Evolutionary conservation across 2,888 invertebrate genomes (phyloP).

Genomic region (Neria commutata): DNA sequence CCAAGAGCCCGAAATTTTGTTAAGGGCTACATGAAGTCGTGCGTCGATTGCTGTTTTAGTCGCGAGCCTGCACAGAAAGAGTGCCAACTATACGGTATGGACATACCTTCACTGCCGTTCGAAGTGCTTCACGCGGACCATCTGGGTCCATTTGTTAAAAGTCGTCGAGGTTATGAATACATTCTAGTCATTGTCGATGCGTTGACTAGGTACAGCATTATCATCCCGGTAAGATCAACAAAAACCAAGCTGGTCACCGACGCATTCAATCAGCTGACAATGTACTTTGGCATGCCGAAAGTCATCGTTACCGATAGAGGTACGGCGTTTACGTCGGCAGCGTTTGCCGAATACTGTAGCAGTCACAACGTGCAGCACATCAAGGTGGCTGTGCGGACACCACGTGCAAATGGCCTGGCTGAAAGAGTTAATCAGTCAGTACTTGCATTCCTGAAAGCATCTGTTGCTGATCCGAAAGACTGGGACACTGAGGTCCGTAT

Average conservation of each 20-base stretch:
- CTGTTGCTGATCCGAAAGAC: constrained; percentile 10
- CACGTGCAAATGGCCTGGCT: constrained; percentile 25
- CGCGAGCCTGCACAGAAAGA: constrained; percentile 14
- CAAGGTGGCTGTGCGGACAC: constrained; percentile 26
- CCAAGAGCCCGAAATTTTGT: constrained; percentile 12
- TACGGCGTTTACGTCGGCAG: constrained; percentile 24
- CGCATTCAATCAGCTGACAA: constrained; percentile 20
- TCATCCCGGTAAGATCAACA: constrained; percentile 25
- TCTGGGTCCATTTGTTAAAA: constrained; percentile 31
- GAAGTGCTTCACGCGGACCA: constrained; percentile 30
- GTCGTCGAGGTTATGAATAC: constrained; percentile 18
- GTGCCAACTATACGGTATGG: constrained; percentile 18
- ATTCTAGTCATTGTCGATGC: constrained; percentile 26
- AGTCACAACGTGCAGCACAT: constrained; percentile 24
- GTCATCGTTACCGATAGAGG: constrained; percentile 23
- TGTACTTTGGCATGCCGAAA: constrained; percentile 20
- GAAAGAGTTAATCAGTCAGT: constrained; percentile 25
- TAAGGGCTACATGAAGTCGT: constrained; percentile 21
- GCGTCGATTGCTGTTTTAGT: constrained; percentile 16
- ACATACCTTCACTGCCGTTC: constrained; percentile 23
- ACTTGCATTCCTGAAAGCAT: constrained; percentile 23
- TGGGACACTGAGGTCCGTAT: constrained; percentile 27
- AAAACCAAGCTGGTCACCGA: constrained; percentile 29
- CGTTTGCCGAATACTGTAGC: constrained; percentile 6
- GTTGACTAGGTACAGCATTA: constrained; percentile 20